A percentile compares a stretch with the other conserved stretches of the same genome.
Evolutionary conservation across 2,797 vertebrate species (phyloP).

Genomic region (Scolopax rusticola): DNA sequence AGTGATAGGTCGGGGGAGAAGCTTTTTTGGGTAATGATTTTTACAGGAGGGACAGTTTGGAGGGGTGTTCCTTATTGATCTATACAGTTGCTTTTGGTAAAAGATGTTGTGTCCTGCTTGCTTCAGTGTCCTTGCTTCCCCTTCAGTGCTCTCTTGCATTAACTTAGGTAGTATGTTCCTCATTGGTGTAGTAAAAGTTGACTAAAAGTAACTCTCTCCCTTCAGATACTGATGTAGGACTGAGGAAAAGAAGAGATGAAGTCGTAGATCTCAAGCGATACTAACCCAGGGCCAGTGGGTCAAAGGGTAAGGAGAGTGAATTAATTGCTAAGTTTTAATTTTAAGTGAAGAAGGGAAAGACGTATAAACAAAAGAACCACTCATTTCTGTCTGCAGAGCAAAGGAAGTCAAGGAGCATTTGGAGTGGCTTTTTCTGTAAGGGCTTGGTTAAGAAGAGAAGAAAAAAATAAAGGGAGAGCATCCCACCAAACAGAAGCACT

Average conservation of each 20-base stretch:
- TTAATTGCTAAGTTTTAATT: not conserved
- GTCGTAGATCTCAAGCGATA: accelerated
- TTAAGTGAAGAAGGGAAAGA: not conserved
- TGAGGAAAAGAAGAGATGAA: not conserved
- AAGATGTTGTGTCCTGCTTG: accelerated
- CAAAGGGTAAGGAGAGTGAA: not conserved
- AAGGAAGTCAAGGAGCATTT: not conserved
- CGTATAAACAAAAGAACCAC: accelerated
- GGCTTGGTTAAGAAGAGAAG: not conserved
- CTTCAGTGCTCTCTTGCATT: accelerated
- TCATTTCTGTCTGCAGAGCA: accelerated
- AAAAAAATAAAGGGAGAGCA: not conserved
- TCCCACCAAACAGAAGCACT: not conserved
- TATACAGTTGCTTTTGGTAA: accelerated
- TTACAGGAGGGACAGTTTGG: not conserved
- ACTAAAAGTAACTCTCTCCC: not conserved
- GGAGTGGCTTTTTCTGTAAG: accelerated
- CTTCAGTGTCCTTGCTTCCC: too few species aligned
- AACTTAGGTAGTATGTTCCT: accelerated
- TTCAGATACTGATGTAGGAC: not conserved
- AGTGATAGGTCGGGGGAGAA: accelerated
- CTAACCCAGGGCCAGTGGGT: not conserved
- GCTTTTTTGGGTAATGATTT: accelerated
- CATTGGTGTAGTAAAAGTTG: too few species aligned
- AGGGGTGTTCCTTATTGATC: accelerated